Evolutionary conservation across 2,113 vertebrate genomes (phyloP).

Genomic region (Herpailurus yagouaroundi): DNA sequence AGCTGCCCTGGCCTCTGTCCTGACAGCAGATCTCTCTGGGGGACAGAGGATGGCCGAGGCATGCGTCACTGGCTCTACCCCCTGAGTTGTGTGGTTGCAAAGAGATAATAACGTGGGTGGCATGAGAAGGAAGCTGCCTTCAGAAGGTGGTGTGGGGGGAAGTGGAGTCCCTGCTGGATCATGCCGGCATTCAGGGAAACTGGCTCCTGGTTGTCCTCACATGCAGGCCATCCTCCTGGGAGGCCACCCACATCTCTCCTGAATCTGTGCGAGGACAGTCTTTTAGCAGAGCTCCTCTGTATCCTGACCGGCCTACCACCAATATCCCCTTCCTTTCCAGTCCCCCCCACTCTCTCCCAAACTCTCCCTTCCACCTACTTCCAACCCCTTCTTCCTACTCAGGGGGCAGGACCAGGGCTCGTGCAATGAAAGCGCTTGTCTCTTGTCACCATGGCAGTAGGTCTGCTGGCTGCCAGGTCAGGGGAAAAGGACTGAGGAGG

Average conservation of each 20-base stretch:
- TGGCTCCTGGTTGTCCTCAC: neutral
- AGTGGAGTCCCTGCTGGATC: neutral
- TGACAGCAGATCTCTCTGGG: accelerated
- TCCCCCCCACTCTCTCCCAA: accelerated
- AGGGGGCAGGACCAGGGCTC: neutral
- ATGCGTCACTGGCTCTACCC: accelerated
- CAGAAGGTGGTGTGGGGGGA: neutral
- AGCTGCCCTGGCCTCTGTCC: neutral
- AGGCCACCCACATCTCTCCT: neutral
- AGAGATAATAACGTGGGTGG: neutral
- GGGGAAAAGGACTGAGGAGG: neutral
- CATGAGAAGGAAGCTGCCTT: neutral
- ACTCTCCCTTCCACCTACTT: neutral
- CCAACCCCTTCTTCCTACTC: neutral
- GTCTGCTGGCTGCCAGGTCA: neutral
- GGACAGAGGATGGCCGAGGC: accelerated
- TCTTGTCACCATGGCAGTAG: neutral
- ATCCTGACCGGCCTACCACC: neutral
- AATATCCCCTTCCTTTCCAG: accelerated
- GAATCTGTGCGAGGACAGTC: neutral
- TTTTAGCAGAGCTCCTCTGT: neutral
- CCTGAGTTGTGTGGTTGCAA: neutral
- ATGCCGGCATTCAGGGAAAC: neutral
- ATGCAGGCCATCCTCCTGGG: accelerated
- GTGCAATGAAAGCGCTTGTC: neutral